Conservation (phyloP, 2,888 invertebrate genomes). For the Mamestra brassicae region DNA sequence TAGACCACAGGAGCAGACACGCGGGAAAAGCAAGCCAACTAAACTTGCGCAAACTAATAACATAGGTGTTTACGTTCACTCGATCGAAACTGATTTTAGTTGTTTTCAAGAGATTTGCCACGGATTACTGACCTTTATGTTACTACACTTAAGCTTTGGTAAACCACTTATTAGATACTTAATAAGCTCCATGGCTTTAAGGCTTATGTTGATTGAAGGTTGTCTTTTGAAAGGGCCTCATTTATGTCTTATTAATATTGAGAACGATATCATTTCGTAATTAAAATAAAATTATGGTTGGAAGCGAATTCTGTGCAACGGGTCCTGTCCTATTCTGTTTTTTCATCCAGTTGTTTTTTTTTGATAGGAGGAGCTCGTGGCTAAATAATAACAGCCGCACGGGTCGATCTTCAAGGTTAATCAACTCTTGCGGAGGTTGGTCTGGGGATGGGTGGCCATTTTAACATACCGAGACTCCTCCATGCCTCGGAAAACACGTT, state of each 20-base stretch:
- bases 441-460: too few species aligned
- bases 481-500: too few species aligned
- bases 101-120: slow-evolving; percentile 44
- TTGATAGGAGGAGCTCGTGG: too few species aligned
- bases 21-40: neutral
- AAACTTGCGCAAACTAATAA: slow-evolving; percentile 61
- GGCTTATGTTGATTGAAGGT: slow-evolving; percentile 21
- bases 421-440: too few species aligned
- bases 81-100: slow-evolving; percentile 29
- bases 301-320: too few species aligned
- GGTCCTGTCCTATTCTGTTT: too few species aligned
- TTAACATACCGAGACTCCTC: too few species aligned
- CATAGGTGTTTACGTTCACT: slow-evolving; percentile 47
- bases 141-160: neutral
- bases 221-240: slow-evolving; percentile 21
- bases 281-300: neutral
- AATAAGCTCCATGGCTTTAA: slow-evolving; percentile 24
- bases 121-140: slow-evolving; percentile 29
- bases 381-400: too few species aligned
- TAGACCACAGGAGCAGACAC: neutral
- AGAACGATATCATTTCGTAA: slow-evolving; percentile 7
- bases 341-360: too few species aligned
- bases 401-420: too few species aligned
- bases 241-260: neutral
- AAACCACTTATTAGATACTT: slow-evolving; percentile 20